Percentiles rank a stretch among this genome's conserved stretches.
Evolutionary conservation across 2,113 vertebrate genomes (phyloP).

Genomic region (Sardina pilchardus): DNA sequence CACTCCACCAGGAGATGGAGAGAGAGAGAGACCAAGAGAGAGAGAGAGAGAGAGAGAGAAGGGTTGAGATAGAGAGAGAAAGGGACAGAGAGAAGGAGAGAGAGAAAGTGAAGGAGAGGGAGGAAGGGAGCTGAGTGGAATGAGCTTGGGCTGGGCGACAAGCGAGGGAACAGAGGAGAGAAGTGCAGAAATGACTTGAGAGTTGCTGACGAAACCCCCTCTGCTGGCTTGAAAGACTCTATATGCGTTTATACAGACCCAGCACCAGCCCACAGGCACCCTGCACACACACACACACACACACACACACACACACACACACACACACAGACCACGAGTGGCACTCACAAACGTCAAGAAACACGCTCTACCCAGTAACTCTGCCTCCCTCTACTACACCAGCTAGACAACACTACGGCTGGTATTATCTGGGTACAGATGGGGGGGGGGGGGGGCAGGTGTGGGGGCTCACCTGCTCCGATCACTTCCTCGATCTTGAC

Average conservation of each 20-base stretch:
- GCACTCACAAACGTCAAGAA: background rate
- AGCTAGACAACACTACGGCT: too few species aligned
- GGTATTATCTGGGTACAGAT: too few species aligned
- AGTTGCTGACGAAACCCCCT: too few species aligned
- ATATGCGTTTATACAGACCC: background rate
- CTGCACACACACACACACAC: background rate
- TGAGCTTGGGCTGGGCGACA: too few species aligned
- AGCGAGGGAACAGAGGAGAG: background rate
- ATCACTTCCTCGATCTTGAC: conserved; percentile 77
- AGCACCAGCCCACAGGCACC: background rate
- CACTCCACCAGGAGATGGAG: background rate
- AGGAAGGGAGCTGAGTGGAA: too few species aligned
- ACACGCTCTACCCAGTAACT: background rate
- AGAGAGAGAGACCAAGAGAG: conserved; percentile 7
- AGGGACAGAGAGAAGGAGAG: background rate
- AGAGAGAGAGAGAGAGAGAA: background rate
- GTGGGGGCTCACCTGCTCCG: conserved; percentile 64
- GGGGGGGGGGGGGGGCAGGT: background rate
- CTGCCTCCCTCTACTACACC: too few species aligned
- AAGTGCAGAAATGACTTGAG: background rate
- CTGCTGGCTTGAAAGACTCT: background rate
- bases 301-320: background rate
- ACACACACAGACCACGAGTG: too few species aligned
- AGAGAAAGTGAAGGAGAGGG: background rate
- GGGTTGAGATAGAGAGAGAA: background rate